phyloP scores from a whole-genome alignment of 2,888 invertebrate species.

The Monopis laevigella region DNA sequence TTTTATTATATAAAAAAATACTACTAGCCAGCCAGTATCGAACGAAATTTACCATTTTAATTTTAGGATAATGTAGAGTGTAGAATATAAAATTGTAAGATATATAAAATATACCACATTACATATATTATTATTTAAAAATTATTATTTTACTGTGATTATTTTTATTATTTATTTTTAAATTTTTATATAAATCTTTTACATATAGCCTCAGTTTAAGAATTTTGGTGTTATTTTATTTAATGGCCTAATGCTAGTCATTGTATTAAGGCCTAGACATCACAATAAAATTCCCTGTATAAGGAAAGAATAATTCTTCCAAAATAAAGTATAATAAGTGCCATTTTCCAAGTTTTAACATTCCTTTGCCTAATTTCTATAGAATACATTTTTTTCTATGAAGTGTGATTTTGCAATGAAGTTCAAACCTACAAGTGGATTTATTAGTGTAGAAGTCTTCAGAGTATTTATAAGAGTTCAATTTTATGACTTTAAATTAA shows the following conservation, averaged over 20 bases:
- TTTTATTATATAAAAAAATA: background rate
- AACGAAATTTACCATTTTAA: background rate
- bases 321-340: too few relatives aligned
- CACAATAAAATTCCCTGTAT: too few relatives aligned
- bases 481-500: slow-evolving; percentile 43
- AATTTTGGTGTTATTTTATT: too few relatives aligned
- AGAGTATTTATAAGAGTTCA: slow-evolving; percentile 44
- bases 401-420: slow-evolving; percentile 55
- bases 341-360: slow-evolving; percentile 7
- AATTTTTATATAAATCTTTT: background rate
- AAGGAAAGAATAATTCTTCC: too few relatives aligned
- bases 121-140: background rate
- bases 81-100: background rate
- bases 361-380: slow-evolving; percentile 1
- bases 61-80: background rate
- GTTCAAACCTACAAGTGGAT: slow-evolving; percentile 45
- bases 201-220: too few relatives aligned
- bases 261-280: too few relatives aligned
- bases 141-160: background rate
- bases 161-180: background rate
- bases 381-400: slow-evolving; percentile 48
- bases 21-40: background rate
- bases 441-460: slow-evolving; percentile 34
- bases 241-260: too few relatives aligned
- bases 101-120: background rate